These are phyloP conservation scores for Ia io DNA, from an alignment of 2,113 vertebrate genomes.

Conservation along the genomic window DNA sequence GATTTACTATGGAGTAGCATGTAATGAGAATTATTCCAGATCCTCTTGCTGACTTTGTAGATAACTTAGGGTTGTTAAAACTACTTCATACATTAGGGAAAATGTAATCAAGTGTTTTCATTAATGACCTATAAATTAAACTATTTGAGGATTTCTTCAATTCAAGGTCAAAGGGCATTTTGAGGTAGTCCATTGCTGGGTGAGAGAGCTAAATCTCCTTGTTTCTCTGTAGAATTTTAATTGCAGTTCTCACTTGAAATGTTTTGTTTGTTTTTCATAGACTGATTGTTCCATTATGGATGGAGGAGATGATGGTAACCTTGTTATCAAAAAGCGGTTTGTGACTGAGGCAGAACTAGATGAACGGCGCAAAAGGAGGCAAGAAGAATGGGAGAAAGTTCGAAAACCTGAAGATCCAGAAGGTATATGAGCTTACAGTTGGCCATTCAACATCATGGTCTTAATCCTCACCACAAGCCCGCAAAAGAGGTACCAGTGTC, in stretches of 20 bases:
- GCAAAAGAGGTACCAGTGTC: neutral
- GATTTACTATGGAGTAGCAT: neutral
- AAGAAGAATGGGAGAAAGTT: constrained; percentile 99
- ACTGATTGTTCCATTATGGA: constrained; percentile 80
- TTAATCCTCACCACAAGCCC: neutral
- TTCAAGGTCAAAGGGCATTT: constrained; percentile 31
- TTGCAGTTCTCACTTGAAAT: neutral
- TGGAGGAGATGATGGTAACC: constrained; percentile 87
- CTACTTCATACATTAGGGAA: neutral
- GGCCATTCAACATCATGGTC: neutral
- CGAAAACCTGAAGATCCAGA: constrained; percentile 96
- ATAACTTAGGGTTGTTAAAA: neutral
- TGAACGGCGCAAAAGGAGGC: constrained; percentile 92
- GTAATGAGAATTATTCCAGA: neutral
- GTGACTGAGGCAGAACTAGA: constrained; percentile 95
- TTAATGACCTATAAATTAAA: neutral
- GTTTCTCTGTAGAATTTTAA: constrained; percentile 33
- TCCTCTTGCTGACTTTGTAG: neutral
- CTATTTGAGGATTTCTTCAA: neutral
- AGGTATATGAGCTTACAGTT: constrained; percentile 79
- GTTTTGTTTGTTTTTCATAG: constrained; percentile 27
- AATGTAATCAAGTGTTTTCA: neutral
- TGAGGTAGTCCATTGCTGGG: neutral
- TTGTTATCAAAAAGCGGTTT: constrained; percentile 93
- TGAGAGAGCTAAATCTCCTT: neutral